Evolutionary conservation across 2,888 invertebrate genomes (phyloP), one percentile per base, ranked within the genome.

Genomic region (Spisula solida): DNA sequence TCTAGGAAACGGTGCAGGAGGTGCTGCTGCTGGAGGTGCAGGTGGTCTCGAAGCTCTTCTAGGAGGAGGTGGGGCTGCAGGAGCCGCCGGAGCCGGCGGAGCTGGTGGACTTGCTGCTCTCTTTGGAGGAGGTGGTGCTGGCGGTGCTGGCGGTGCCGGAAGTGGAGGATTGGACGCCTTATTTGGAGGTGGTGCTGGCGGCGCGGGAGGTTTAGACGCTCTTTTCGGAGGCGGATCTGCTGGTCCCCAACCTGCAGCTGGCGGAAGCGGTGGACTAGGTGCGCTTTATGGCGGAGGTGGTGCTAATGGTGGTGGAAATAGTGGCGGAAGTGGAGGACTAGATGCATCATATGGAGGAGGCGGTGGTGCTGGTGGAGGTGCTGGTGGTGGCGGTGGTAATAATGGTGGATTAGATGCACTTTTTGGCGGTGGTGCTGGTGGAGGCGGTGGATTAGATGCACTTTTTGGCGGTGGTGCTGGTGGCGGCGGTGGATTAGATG

Each of bases 71-170:
- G 29, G 56, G 20, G 55, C 55, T 20, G 47, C 18, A n/a, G 81
- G 47, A 20, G 6, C 41, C 20, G 47, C 18, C n/a, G 81, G 47
- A 20, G 6, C 41, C 20, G 48, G n/a, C 8, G 81, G 41, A 20
- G 12, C 34, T 16, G 70, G 70, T 10, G 70, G 70, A 70, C n/a
- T 70, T n/a, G 70, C 29, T 14, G 70, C n/a, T 70, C 16, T 79
- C 34, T 79, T 80, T 41, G 86, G 81, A 25, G 86, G 86, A 8
- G 85, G 66, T 4, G 80, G 60, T 29, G 81, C 41, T 60, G 85
- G 48, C n/a, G 78, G 18, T 34, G 75, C 31, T 60, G 85, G 48
- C n/a, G 78, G 18, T 34, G 75, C 31, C 4, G 18, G 6, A 25
- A 4, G 31, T 34, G 75, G 25, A 31, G 56, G 60, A 29, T 48